Conservation (phyloP, 1,140 invertebrate genomes). For the Formica exsecta region DNA sequence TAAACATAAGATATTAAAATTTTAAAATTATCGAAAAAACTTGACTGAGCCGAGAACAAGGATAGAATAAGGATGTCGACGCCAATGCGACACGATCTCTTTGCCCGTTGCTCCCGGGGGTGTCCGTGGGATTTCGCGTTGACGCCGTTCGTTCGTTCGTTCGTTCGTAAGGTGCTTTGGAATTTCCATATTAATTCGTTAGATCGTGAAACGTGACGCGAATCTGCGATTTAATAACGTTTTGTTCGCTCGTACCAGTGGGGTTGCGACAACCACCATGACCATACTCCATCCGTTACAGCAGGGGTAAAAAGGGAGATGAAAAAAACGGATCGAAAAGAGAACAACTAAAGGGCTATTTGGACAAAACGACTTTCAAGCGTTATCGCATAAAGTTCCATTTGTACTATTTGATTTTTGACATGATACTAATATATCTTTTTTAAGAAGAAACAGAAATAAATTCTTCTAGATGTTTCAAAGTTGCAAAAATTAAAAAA, state of each 20-base stretch:
- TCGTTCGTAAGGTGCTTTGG: conserved; percentile 75
- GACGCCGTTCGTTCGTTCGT: conserved; percentile 65
- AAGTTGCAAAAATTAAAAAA: neutral
- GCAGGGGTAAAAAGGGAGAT: neutral
- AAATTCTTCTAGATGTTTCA: neutral
- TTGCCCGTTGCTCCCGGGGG: conserved; percentile 59
- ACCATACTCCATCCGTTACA: neutral
- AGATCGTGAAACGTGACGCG: conserved; percentile 78
- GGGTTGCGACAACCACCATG: conserved; percentile 22
- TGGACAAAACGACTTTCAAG: conserved; percentile 28
- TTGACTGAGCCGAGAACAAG: no score
- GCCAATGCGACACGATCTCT: conserved; percentile 70
- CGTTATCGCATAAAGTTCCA: neutral
- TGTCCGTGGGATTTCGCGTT: conserved; percentile 73
- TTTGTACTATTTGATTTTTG: conserved; percentile 22
- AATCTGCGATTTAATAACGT: conserved; percentile 79
- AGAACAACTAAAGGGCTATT: conserved; percentile 32
- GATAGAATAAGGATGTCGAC: conserved; percentile 58
- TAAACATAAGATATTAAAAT: neutral
- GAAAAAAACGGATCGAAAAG: neutral
- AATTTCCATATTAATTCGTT: conserved; percentile 84
- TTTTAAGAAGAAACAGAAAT: neutral
- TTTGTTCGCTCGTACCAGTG: conserved; percentile 64
- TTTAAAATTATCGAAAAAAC: neutral
- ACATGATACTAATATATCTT: neutral